Evolutionary conservation across 2,797 vertebrate species (phyloP).

Genomic region (Neoniphon sammara): DNA sequence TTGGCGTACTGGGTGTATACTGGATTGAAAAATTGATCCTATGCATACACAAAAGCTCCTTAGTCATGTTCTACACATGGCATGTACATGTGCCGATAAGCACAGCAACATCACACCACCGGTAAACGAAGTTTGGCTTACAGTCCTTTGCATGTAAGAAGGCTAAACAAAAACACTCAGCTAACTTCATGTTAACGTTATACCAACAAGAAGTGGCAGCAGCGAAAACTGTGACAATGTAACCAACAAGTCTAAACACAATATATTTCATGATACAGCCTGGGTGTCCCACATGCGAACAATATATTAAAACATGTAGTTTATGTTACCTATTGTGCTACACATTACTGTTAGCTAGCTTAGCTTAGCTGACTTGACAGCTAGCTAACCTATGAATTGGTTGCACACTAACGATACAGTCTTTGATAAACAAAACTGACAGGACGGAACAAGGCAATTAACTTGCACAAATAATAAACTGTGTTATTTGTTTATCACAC

Average conservation of each 20-base stretch:
- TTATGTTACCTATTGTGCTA: not conserved
- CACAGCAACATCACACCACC: not conserved
- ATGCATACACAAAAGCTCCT: too few relatives aligned
- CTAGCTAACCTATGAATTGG: slow-evolving; percentile 15
- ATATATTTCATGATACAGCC: not conserved
- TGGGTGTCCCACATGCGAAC: too few relatives aligned
- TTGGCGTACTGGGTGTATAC: too few relatives aligned
- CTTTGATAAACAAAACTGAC: not conserved
- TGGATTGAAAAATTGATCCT: too few relatives aligned
- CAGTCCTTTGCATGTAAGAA: too few relatives aligned
- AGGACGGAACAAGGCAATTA: accelerated
- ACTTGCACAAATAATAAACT: not conserved
- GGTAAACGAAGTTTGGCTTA: too few relatives aligned
- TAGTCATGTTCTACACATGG: too few relatives aligned
- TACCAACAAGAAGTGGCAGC: not conserved
- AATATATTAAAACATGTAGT: not conserved
- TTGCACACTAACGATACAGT: not conserved
- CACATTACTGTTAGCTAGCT: slow-evolving; percentile 40
- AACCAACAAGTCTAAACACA: not conserved
- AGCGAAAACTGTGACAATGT: not conserved
- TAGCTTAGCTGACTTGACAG: slow-evolving; percentile 12
- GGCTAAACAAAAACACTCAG: slow-evolving; percentile 14
- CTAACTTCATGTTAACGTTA: not conserved
- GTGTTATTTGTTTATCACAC: not conserved
- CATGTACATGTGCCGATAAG: not conserved